phyloP scores from a whole-genome alignment of 2,113 vertebrate genomes.

The Cranoglanis bouderius region DNA sequence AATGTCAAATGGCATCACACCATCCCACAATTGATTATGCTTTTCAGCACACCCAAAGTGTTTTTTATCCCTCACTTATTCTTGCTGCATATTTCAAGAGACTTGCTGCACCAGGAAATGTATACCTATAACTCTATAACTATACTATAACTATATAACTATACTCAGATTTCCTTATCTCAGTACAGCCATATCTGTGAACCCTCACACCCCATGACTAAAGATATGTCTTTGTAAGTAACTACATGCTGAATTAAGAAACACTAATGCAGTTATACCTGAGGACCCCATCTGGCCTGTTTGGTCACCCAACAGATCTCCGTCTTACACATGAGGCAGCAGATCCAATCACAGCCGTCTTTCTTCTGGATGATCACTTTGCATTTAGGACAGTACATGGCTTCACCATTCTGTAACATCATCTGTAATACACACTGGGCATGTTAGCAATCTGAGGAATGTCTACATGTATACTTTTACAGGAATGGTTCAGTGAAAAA shows the following conservation, averaged over 20 bases:
- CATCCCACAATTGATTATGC: not conserved
- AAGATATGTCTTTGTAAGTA: not conserved
- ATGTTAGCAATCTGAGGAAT: not conserved
- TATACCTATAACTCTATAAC: not conserved
- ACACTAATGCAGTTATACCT: constrained; percentile 53
- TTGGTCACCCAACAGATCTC: constrained; percentile 81
- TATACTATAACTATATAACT: not conserved
- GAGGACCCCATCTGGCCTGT: constrained; percentile 79
- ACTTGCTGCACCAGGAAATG: not conserved
- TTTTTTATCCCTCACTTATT: not conserved
- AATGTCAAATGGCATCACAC: not conserved
- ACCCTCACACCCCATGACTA: not conserved
- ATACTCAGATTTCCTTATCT: not conserved
- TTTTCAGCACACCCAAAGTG: not conserved
- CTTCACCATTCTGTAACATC: constrained; percentile 71
- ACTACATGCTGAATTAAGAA: not conserved
- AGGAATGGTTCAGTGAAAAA: not conserved
- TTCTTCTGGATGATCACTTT: constrained; percentile 79
- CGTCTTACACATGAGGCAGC: constrained; percentile 78
- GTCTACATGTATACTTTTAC: not conserved
- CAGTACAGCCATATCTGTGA: not conserved
- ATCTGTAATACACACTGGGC: constrained; percentile 51
- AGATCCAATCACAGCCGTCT: constrained; percentile 81
- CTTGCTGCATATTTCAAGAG: not conserved
- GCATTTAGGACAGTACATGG: constrained; percentile 78